Evolutionary conservation across 2,113 vertebrate species (phyloP).

Genomic region (Loxodonta africana): DNA sequence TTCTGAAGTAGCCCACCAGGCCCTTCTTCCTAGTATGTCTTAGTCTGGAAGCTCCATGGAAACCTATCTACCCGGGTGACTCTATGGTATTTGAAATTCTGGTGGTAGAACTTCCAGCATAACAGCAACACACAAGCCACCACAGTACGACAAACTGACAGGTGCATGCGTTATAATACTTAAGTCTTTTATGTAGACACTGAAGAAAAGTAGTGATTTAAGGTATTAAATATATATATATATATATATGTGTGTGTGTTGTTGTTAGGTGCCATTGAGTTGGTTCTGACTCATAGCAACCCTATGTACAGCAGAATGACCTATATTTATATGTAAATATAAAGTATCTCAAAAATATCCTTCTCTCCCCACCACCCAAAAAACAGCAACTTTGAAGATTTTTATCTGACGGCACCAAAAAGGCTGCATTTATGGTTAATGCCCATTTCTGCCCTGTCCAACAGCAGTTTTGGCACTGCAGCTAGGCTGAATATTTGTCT

Average conservation of each 20-base stretch:
- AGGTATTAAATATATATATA: background rate
- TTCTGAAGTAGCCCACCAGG: no score
- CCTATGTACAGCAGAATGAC: no score
- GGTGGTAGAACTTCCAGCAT: no score
- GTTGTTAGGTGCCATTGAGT: no score
- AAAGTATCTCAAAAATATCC: background rate
- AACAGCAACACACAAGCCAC: no score
- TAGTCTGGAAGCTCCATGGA: no score
- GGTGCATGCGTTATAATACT: background rate
- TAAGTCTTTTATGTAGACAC: conserved; percentile 15
- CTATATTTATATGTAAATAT: background rate
- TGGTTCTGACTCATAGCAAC: no score
- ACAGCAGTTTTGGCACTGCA: background rate
- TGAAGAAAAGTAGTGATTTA: background rate
- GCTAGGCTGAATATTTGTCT: background rate
- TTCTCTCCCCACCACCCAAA: background rate
- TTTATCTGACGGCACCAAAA: background rate
- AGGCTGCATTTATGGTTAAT: background rate
- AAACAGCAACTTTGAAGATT: background rate
- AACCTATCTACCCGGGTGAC: no score
- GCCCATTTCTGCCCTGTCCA: background rate
- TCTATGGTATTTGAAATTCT: no score
- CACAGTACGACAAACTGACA: no score
- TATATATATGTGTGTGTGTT: no score
- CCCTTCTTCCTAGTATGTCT: no score